Evolutionary conservation across 2,888 invertebrate genomes (phyloP).

Genomic region (Torymus texanus): DNA sequence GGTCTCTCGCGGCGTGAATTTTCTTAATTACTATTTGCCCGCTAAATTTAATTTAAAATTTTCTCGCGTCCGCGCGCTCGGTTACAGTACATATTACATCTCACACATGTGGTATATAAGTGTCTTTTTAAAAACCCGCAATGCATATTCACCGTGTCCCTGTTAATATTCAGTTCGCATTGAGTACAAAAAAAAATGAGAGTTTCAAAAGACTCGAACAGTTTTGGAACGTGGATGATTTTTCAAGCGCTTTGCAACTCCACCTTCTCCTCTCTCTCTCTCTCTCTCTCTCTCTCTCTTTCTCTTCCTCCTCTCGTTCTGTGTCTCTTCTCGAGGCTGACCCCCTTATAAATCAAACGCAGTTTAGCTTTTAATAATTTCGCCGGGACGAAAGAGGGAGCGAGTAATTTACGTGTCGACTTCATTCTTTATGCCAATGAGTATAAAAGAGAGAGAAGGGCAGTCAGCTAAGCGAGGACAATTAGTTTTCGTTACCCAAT

Average conservation of each 20-base stretch:
- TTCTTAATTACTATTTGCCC: too few relatives aligned
- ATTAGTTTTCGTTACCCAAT: slow-evolving; percentile 54
- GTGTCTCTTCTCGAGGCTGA: slow-evolving; percentile 56
- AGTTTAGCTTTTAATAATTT: slow-evolving; percentile 73
- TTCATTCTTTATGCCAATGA: slow-evolving; percentile 63
- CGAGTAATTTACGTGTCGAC: slow-evolving; percentile 67
- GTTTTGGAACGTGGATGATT: background rate
- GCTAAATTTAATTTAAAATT: too few relatives aligned
- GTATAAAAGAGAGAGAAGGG: slow-evolving; percentile 15
- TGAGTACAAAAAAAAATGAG: too few relatives aligned
- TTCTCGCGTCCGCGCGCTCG: too few relatives aligned
- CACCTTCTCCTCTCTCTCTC: slow-evolving; percentile 19
- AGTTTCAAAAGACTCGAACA: background rate
- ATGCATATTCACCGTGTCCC: too few relatives aligned
- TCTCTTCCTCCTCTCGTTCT: background rate
- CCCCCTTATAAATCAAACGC: slow-evolving; percentile 74
- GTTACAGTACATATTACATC: too few relatives aligned
- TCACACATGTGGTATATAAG: too few relatives aligned
- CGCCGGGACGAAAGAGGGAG: slow-evolving; percentile 61
- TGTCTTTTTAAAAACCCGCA: too few relatives aligned
- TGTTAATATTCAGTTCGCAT: too few relatives aligned
- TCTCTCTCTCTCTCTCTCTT: slow-evolving; percentile 27
- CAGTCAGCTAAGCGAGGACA: slow-evolving; percentile 33
- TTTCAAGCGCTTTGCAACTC: background rate
- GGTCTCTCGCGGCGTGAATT: too few relatives aligned